These are phyloP conservation scores for Rana temporaria DNA, from an alignment of 2,113 vertebrate genomes.

Conservation along the genomic window DNA sequence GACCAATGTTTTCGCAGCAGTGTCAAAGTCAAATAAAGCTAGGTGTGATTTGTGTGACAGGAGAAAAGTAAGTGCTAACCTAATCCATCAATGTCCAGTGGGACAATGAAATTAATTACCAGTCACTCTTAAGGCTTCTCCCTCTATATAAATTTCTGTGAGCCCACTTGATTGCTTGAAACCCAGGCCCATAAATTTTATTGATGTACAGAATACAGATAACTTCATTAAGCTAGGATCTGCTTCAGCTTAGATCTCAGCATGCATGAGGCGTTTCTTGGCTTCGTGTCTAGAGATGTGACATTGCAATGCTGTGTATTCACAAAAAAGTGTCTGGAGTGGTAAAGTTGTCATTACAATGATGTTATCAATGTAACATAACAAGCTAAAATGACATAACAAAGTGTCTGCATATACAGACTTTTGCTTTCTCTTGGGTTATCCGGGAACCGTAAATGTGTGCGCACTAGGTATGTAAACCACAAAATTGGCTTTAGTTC, in stretches of 20 bases:
- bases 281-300: not conserved
- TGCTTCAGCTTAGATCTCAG: not conserved
- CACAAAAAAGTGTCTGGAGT: not conserved
- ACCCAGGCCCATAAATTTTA: conserved; percentile 17
- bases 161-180: not conserved
- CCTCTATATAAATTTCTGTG: not conserved
- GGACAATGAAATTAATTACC: conserved; percentile 18
- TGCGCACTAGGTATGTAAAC: too few species aligned
- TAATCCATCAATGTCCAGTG: conserved; percentile 33
- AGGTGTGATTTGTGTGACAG: conserved; percentile 28
- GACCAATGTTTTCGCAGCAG: not conserved
- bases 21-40: not conserved
- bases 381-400: too few species aligned
- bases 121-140: conserved; percentile 1
- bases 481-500: too few species aligned
- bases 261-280: not conserved
- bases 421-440: too few species aligned
- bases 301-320: not conserved
- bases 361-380: too few species aligned
- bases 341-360: too few species aligned
- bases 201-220: conserved; percentile 39
- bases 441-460: too few species aligned
- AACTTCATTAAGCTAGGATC: conserved; percentile 14
- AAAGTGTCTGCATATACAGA: too few species aligned
- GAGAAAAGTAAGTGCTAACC: conserved; percentile 1